A percentile compares a stretch with the other conserved stretches of the same genome.
Conservation (phyloP, 2,113 vertebrate genomes). For the Macrotis lagotis region DNA sequence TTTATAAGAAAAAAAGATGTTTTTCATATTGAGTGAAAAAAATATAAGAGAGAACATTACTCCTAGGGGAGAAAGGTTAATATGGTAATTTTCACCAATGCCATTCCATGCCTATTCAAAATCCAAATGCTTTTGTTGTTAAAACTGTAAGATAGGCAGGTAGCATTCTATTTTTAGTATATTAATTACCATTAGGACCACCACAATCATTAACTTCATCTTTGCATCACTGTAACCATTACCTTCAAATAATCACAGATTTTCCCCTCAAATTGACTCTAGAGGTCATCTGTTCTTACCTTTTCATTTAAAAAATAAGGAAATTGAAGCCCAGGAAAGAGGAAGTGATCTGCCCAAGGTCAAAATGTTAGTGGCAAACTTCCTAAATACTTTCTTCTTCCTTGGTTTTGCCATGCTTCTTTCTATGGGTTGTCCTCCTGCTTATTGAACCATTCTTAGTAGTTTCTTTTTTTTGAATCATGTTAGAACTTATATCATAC, state of each 20-base stretch:
- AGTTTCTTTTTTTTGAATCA: neutral
- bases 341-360: neutral
- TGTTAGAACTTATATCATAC: neutral
- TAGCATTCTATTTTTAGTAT: neutral
- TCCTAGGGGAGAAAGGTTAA: neutral
- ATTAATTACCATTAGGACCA: neutral
- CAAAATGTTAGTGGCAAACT: neutral
- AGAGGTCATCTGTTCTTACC: neutral
- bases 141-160: neutral
- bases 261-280: neutral
- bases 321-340: neutral
- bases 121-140: neutral
- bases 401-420: neutral
- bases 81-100: neutral
- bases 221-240: neutral
- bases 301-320: neutral
- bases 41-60: neutral
- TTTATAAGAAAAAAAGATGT: neutral
- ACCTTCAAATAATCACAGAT: neutral
- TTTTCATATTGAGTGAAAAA: neutral
- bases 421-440: neutral
- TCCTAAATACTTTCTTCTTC: neutral
- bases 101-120: neutral
- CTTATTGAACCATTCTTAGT: neutral
- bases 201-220: neutral